Evolutionary conservation across 2,888 invertebrate species (phyloP), one percentile per base, ranked within the genome.

Genomic region (Papilio gigon): DNA sequence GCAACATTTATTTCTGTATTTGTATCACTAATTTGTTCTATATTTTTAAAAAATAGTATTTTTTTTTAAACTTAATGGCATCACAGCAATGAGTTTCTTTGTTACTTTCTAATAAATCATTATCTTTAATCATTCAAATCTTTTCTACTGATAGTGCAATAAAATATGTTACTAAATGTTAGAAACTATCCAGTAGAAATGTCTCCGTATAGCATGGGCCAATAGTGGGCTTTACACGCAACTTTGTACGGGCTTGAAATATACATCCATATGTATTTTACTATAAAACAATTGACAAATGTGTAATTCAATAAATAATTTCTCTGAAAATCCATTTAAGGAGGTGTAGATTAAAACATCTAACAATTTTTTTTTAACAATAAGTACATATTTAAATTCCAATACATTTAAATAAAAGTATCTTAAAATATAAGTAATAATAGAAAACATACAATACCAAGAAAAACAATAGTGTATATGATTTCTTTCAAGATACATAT

Each of bases 131-230:
- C 1, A 17, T 5, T 27, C 9, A 56, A 30, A 3, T 27, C 17
- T 56, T 25, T 9, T 53, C 53, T 56, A 56, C 17, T 30, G n/a
- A n/a, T 30, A 30, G 25, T 30, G 47, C 6, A 62, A 33, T 35
- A 44, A 47, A 62, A 47, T 44, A 2, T 59, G 12, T 47, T 44
- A 44, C 59, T 47, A 22, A 44, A 25, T 50, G 14, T 8, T 12
- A 25, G 27, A 66, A 66, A 47, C 60, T 8, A 50, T 66, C 60
- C 27, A 47, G 37, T 20, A 47, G 59, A 33, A 44, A 60, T 60
- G 22, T 59, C 33, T 47, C 4, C 1, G 44, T 20, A 60, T 66
- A 50, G 66, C 60, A 50, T 66, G 37, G 66, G 50, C 60, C 20
- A 37, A 5, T 17, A 27, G 60, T 60, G 66, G 60, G 60, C 47